A percentile compares a stretch with the other conserved stretches of the same genome.
Evolutionary conservation across 2,888 invertebrate genomes (phyloP).

Genomic region (Callinectes sapidus): DNA sequence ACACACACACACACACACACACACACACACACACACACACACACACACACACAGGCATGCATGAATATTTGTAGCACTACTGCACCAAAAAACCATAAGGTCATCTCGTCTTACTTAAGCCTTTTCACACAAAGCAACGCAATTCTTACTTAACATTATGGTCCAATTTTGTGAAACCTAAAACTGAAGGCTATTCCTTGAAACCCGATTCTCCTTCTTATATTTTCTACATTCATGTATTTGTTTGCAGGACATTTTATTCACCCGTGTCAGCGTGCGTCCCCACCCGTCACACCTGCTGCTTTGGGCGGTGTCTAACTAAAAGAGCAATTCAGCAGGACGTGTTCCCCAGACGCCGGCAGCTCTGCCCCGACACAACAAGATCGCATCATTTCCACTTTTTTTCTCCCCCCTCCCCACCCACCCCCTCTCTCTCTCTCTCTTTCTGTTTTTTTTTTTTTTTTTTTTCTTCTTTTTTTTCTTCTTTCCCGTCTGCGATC

Average conservation of each 20-base stretch:
- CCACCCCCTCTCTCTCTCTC: no score
- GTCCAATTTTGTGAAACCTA: not conserved
- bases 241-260: not conserved
- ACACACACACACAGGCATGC: constrained; percentile 1
- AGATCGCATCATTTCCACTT: not conserved
- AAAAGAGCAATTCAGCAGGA: not conserved
- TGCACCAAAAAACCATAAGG: not conserved
- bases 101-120: not conserved
- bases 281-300: constrained; percentile 39
- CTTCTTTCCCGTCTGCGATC: not conserved
- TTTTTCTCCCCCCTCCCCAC: not conserved
- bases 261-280: not conserved
- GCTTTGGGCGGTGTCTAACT: not conserved
- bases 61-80: not conserved
- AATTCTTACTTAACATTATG: not conserved
- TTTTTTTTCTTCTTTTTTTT: no score
- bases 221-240: not conserved
- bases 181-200: not conserved
- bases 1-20: constrained; percentile 18
- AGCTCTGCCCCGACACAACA: not conserved
- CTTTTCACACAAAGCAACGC: not conserved
- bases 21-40: constrained; percentile 35
- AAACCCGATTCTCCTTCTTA: not conserved
- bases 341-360: not conserved
- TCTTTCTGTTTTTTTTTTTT: no score